Conservation (phyloP, 2,888 invertebrate genomes). For the Nasonia oneida region DNA sequence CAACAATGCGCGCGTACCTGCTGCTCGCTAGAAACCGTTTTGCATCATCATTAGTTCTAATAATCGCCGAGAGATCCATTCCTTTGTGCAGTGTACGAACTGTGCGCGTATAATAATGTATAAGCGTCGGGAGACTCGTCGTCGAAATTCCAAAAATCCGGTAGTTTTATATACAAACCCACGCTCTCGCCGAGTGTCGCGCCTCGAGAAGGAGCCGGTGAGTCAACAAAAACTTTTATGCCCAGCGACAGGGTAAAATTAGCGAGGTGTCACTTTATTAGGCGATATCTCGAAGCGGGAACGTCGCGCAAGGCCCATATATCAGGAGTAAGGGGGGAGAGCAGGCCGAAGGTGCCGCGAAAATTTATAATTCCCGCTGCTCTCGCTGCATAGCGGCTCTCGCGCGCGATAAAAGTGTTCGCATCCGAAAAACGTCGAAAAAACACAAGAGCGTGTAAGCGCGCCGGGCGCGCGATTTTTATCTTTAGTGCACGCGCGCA, state of each 20-base stretch:
- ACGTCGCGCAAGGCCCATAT: conserved; percentile 6
- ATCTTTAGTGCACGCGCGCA: conserved; percentile 52
- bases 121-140: not conserved
- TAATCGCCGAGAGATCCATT: not conserved
- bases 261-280: conserved; percentile 57
- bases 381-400: not conserved
- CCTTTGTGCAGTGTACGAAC: not conserved
- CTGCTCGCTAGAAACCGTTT: not conserved
- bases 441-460: not conserved
- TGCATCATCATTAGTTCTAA: conserved; percentile 10
- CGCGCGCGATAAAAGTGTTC: conserved; percentile 28
- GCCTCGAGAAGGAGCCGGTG: not conserved
- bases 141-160: not conserved
- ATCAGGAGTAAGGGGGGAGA: conserved; percentile 12
- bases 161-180: not conserved
- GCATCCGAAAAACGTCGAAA: conserved; percentile 19
- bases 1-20: not conserved
- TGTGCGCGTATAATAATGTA: not conserved
- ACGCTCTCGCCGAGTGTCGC: not conserved
- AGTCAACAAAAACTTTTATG: not conserved
- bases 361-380: conserved; percentile 52
- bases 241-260: conserved; percentile 33
- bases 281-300: conserved; percentile 39
- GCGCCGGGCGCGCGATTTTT: conserved; percentile 38
- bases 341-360: not conserved